Conservation (phyloP, 2,797 vertebrate species). For the Pantherophis vulpinus region DNA sequence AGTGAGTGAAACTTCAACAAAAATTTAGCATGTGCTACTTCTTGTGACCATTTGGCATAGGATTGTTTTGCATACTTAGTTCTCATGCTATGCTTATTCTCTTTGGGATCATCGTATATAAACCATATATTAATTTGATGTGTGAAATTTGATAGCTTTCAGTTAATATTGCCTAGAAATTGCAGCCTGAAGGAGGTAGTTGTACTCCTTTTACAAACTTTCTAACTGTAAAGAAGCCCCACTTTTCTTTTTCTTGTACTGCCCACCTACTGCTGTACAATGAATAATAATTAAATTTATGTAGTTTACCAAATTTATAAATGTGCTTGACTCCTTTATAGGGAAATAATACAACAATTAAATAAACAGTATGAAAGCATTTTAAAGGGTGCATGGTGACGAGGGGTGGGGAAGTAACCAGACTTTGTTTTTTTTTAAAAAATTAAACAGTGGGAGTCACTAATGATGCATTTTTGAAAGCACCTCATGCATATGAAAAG, state of each 20-base stretch:
- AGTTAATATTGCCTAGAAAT: slow-evolving; percentile 23
- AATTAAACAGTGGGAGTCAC: background rate
- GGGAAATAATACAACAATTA: background rate
- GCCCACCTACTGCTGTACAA: background rate
- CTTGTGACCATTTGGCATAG: background rate
- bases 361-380: background rate
- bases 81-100: background rate
- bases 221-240: background rate
- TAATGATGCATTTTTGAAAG: background rate
- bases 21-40: background rate
- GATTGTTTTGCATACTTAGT: background rate
- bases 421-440: background rate
- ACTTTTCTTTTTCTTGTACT: background rate
- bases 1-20: slow-evolving; percentile 13
- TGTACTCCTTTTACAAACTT: background rate
- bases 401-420: background rate
- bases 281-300: background rate
- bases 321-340: background rate
- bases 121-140: slow-evolving; percentile 22
- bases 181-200: background rate
- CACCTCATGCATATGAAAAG: background rate
- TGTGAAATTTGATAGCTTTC: slow-evolving; percentile 25
- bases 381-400: background rate
- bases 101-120: background rate
- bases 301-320: background rate